Base-by-base conservation (phyloP, 2,113 vertebrate species). In the Antechinus flavipes region DNA sequence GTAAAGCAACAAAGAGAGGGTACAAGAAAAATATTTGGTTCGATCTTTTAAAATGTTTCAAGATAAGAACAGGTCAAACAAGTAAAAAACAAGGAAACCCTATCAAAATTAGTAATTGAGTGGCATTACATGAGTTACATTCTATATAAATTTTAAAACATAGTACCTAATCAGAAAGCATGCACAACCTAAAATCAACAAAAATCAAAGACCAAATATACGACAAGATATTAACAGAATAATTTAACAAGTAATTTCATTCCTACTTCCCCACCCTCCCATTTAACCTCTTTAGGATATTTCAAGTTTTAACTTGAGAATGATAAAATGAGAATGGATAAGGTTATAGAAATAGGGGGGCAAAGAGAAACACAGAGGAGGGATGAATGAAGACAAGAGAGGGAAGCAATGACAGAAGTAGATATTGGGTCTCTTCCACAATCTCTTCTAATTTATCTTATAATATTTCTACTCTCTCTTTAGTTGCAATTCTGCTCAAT, bases 31-130 rank as follows among this genome's bases (percentile, higher is more conserved):
- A 25, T 30, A 0, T 54, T 94, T 50, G 52, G 24, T 46, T 94
- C 50, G 16, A 92, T 93, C 56, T 61, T 94, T 93, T 25, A 93
- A 94, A 93, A 90, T 52, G 61, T 54, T 25, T 91, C 25, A 90
- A 68, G 50, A 50, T 92, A 95, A 91, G 1, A 55, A 47, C 19
- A 6, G 53, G 26, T 46, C 58, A 93, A 27, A 95, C 0, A 91
- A 8, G 27, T 35, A 93, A 92, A 93, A 49, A 49, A 49, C 6
- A 49, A 49, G 92, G 76, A 14, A 25, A 2, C 46, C 52, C 2
- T 2, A 9, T 46, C 24, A 90, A 55, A 76, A 7, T 56, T 1
- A 84, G 26, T 30, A 84, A 90, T 61, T 89, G 54, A 91, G 24
- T 92, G 56, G 90, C 90, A 93, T 0, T 46, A 92, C 42, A 55